Conservation (phyloP, 2,888 invertebrate species). For the Meiosimyza decipiens region DNA sequence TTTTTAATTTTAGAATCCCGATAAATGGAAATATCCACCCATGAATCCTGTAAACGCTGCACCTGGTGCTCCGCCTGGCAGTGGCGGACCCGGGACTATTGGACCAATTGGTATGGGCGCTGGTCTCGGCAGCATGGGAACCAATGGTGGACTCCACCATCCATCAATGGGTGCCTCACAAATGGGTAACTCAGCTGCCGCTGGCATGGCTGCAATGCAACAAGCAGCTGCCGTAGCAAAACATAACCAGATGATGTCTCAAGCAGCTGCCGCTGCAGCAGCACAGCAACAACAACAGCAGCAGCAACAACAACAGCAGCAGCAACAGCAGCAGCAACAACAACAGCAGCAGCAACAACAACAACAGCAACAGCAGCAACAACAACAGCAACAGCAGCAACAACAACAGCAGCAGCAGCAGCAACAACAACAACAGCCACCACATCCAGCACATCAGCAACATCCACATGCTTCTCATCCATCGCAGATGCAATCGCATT, state of each 20-base stretch:
- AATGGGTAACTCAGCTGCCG: conserved; percentile 58
- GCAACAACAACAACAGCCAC: conserved; percentile 64
- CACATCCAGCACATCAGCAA: conserved; percentile 69
- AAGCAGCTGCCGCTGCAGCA: conserved; percentile 58
- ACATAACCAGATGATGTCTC: conserved; percentile 64
- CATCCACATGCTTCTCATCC: conserved; percentile 69
- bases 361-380: conserved; percentile 62
- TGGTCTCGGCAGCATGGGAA: conserved; percentile 64
- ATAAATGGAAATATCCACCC: conserved; percentile 84
- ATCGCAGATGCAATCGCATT: conserved; percentile 68
- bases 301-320: conserved; percentile 69
- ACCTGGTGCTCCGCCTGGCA: conserved; percentile 68
- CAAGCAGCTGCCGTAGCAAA: conserved; percentile 62
- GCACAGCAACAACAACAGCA: conserved; percentile 68
- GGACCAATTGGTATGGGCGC: conserved; percentile 67
- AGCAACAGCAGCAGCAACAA: conserved; percentile 62
- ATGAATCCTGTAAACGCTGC: conserved; percentile 65
- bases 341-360: conserved; percentile 68
- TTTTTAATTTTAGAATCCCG: conserved; percentile 75
- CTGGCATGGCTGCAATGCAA: conserved; percentile 63
- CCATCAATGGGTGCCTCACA: conserved; percentile 56
- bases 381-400: conserved; percentile 68
- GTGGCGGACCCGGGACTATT: conserved; percentile 65
- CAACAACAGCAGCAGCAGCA: conserved; percentile 68
- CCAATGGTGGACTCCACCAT: conserved; percentile 62